Percentiles rank a stretch among this genome's conserved stretches.
These are phyloP conservation scores for Frankliniella fusca DNA, from an alignment of 2,888 invertebrate genomes.

Conservation along the genomic window DNA sequence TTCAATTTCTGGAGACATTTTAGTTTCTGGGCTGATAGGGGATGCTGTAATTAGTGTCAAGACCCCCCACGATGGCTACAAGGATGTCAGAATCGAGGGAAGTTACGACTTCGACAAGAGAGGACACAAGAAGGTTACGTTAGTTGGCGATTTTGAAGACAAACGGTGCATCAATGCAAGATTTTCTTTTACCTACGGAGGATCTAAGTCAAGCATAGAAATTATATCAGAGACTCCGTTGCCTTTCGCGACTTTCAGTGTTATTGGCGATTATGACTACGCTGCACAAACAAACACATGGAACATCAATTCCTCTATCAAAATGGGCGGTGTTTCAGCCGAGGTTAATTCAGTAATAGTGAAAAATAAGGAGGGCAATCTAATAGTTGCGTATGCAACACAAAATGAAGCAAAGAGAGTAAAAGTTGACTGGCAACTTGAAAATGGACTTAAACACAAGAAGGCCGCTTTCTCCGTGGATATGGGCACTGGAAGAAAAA, in stretches of 20 bases:
- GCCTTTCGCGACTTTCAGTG: not conserved
- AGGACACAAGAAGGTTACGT: not conserved
- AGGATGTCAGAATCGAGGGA: not conserved
- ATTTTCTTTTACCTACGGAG: not conserved
- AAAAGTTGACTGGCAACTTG: conserved; percentile 31
- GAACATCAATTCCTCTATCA: not conserved
- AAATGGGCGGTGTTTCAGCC: not conserved
- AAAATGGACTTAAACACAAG: conserved; percentile 30
- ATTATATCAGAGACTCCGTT: not conserved
- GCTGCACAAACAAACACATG: not conserved
- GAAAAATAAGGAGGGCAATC: conserved; percentile 31
- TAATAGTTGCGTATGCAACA: conserved; percentile 28
- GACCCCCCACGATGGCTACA: not conserved
- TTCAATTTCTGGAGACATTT: not conserved
- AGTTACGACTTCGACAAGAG: not conserved
- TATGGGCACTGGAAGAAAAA: conserved; percentile 28
- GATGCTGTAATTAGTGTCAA: not conserved
- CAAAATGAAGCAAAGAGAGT: conserved; percentile 3
- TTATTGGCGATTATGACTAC: conserved; percentile 33
- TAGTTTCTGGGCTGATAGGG: not conserved
- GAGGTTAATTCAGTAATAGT: conserved; percentile 31
- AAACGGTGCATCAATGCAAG: not conserved
- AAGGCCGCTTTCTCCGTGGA: conserved; percentile 31
- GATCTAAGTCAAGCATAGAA: not conserved
- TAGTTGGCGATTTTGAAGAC: not conserved